A percentile compares a stretch with the other conserved stretches of the same genome.
Evolutionary conservation across 2,888 invertebrate genomes (phyloP).

Genomic region (Conus canariensis): DNA sequence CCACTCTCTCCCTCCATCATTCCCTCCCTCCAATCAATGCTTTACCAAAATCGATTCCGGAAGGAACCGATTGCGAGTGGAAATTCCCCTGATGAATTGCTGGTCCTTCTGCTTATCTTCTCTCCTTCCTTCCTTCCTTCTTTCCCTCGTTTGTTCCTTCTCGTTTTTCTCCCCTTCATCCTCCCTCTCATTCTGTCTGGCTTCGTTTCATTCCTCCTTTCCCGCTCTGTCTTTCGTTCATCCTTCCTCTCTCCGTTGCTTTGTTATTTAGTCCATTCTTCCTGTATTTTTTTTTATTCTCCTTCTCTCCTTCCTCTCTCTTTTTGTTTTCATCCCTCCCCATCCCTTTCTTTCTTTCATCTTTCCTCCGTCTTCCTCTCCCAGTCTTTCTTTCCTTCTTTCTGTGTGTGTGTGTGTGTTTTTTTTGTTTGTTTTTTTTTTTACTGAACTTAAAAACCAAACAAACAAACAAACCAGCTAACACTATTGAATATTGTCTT

Average conservation of each 20-base stretch:
- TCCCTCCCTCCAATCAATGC: background rate
- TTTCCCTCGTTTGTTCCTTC: background rate
- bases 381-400: background rate
- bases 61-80: no score
- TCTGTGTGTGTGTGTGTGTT: background rate
- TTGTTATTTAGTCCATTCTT: background rate
- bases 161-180: background rate
- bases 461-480: no score
- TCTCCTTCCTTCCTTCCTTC: background rate
- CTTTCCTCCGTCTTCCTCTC: background rate
- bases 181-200: background rate
- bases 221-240: conserved; percentile 15
- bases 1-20: background rate
- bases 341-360: background rate
- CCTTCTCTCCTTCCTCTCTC: background rate
- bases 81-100: no score
- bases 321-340: background rate
- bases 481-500: no score
- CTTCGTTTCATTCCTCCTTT: background rate
- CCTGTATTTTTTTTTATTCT: background rate
- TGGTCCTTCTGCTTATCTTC: background rate
- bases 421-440: background rate
- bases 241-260: background rate
- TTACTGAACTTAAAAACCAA: no score
- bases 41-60: no score